phyloP scores from a whole-genome alignment of 1,140 invertebrate species.

The Tigriopus japonicus region DNA sequence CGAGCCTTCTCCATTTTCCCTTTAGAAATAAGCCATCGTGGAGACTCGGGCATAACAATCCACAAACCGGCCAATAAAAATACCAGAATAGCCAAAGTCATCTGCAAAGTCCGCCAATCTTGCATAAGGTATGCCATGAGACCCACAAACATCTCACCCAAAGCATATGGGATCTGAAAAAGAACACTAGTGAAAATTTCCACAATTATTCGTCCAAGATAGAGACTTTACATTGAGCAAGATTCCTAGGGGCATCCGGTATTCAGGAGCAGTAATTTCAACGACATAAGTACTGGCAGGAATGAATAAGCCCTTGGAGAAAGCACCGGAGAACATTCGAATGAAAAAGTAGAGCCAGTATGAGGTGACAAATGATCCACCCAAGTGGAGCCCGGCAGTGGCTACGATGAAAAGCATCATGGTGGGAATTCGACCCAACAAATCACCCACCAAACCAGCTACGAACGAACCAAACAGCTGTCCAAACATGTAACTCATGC shows the following conservation, averaged over 20 bases:
- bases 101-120: slow-evolving; percentile 15
- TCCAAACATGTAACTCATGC: slow-evolving; percentile 12
- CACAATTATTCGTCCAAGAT: too few species aligned
- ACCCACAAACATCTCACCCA: slow-evolving; percentile 1
- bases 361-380: neutral
- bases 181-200: neutral
- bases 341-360: slow-evolving; percentile 12
- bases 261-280: neutral
- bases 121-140: slow-evolving; percentile 10
- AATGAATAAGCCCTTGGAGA: slow-evolving; percentile 9
- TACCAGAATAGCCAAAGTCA: slow-evolving; percentile 7
- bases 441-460: slow-evolving; percentile 11
- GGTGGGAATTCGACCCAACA: neutral
- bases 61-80: slow-evolving; percentile 12
- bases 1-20: neutral
- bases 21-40: slow-evolving; percentile 14
- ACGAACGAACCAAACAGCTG: slow-evolving; percentile 11
- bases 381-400: neutral
- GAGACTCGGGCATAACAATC: slow-evolving; percentile 7
- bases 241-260: slow-evolving; percentile 1
- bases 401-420: neutral
- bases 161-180: slow-evolving; percentile 9
- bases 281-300: neutral
- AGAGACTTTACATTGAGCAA: neutral
- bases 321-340: neutral